Evolutionary conservation across 2,797 vertebrate species (phyloP), one percentile per base, ranked within the genome.

Genomic region (Cercopithecus diana): DNA sequence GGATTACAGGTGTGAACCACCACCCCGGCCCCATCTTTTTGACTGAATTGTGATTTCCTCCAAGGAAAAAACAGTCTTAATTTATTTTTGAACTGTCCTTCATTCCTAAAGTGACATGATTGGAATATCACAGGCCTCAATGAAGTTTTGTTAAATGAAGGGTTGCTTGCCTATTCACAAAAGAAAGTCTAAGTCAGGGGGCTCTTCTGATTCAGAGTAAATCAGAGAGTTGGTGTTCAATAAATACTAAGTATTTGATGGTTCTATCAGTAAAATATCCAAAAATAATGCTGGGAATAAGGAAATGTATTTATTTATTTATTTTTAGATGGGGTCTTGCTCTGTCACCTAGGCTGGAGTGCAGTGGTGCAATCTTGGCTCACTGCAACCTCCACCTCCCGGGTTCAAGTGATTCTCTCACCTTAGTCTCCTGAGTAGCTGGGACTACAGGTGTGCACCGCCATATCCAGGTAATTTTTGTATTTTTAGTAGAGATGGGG

Each of bases 21-120:
- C 14, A 64, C 3, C 0, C 61, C 30, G 30, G 61, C 10, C 36
- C 58, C 83, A 4, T 48, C 50, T 83, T 72, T 88, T 92, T 94
- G 43, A 94, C 36, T 48, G 80, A 76, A 85, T 30, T 97, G 45
- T 87, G 80, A 89, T 90, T 87, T 94, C 33, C n/a, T 93, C 33
- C 14, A 58, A 76, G 77, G 33, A 96, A 93, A 97, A 96, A 22
- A 55, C 7, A 93, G n/a, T 30, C 95, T 24, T 88, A 86, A 72
- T 52, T 55, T 85, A 84, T 36, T 97, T 96, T 77, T 92, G 57
- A 90, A 77, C 15, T 80, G 14, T 86, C 36, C 33, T 94, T 95
- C 36, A 93, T 91, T 93, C 26, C 33, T 72, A 75, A 89, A 84
- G 58, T 93, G 89, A 45, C 45, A 48, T 50, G 39, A 76, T 70